Percentiles rank a stretch among this genome's conserved stretches.
Conservation (phyloP, 1,140 invertebrate species). For the Drosophila watanabei region DNA sequence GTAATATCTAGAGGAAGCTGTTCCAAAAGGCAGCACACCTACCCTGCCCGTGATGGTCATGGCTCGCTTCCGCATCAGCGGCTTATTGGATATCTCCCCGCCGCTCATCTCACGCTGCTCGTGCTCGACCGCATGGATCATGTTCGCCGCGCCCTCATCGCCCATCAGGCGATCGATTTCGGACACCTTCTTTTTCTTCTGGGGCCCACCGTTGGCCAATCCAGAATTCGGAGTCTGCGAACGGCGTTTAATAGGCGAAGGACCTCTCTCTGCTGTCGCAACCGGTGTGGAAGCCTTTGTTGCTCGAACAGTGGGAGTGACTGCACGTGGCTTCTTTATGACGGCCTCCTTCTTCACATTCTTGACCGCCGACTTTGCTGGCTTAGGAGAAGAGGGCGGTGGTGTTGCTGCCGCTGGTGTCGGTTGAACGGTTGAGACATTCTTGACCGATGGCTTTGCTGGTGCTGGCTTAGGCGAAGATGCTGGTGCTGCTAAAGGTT, state of each 20-base stretch:
- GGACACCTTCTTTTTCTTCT: constrained; percentile 87
- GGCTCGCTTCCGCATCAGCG: constrained; percentile 86
- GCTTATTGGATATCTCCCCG: constrained; percentile 84
- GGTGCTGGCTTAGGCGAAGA: background rate
- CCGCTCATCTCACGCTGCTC: constrained; percentile 78
- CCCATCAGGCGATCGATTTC: constrained; percentile 92
- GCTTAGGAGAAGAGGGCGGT: background rate
- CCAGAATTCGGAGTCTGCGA: constrained; percentile 60
- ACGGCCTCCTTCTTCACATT: constrained; percentile 31
- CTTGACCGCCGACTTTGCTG: constrained; percentile 8
- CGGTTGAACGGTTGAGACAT: background rate
- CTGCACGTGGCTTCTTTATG: constrained; percentile 42
- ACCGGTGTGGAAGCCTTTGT: constrained; percentile 25
- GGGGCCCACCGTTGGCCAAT: constrained; percentile 56
- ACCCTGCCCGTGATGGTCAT: constrained; percentile 86
- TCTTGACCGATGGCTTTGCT: constrained; percentile 11
- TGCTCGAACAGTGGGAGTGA: constrained; percentile 44
- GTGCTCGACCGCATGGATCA: constrained; percentile 91
- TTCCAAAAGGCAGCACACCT: constrained; percentile 30
- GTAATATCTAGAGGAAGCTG: no score
- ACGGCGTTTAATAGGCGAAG: constrained; percentile 57
- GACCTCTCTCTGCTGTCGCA: constrained; percentile 1
- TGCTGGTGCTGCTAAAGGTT: background rate
- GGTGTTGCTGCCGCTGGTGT: background rate
- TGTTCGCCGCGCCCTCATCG: constrained; percentile 94